Evolutionary conservation across 2,888 invertebrate genomes (phyloP), one percentile per base, ranked within the genome.

Genomic region (Acrobasis consociella): DNA sequence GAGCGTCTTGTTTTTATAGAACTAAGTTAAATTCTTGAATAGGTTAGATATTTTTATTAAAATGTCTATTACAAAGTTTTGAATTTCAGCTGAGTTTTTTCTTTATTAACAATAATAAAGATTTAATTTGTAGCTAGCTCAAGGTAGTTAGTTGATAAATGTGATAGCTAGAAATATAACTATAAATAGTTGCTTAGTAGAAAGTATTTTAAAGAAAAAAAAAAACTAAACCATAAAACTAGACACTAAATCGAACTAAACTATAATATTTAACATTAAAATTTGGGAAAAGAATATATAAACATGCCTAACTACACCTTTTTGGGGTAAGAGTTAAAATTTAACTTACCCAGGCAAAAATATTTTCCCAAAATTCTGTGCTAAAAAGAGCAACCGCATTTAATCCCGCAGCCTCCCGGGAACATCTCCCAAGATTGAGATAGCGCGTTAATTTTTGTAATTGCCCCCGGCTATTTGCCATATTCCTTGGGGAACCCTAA

Each of bases 361-460:
- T 46, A 46, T 46, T 46, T 46, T 13, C 46, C 46, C 46, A 13
- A 11, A 46, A n/a, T 13, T 22, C 22, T 13, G 3, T n/a, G 5
- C 46, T 13, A 42, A 52, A 13, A 42, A 13, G 22, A 22, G 39
- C 56, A 56, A 56, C 42, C 46, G 11, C 56, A 56, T 56, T 56
- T 56, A 56, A 56, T 56, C 56, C 13, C 16, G 11, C 42, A 56
- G 42, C 56, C 42, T 22, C 56, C 42, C 42, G 0, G 42, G 46
- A 56, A 17, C 11, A 56, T 56, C 59, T 59, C 15, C 49, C 60
- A 51, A 60, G 51, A 65, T 80, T 83, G 76, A 78, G 82, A 85
- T 85, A 84, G 84, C 72, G 77, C 78, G 83, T 81, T 85, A 84
- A 86, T 86, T 85, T 85, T 83, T 86, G 82, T 86, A 83, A 87